These are phyloP conservation scores for Cantharis rustica DNA, from an alignment of 2,888 invertebrate species.

Conservation along the genomic window DNA sequence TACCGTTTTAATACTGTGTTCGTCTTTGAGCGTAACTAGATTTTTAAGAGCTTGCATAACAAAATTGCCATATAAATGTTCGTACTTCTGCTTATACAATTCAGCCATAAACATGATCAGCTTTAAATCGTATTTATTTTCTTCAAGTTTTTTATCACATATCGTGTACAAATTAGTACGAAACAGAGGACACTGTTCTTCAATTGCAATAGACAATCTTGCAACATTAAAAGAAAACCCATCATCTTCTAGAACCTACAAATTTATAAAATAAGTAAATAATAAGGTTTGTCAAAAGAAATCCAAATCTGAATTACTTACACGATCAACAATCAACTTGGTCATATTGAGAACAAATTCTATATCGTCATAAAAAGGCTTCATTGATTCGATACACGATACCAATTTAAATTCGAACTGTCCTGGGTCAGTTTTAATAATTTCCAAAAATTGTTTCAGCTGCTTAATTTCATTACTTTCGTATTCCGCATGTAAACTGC, in stretches of 20 bases:
- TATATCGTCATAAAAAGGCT: constrained; percentile 67
- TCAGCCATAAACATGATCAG: constrained; percentile 86
- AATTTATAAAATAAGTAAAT: constrained; percentile 21
- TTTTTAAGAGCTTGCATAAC: constrained; percentile 71
- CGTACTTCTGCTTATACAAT: constrained; percentile 76
- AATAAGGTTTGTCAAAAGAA: neutral
- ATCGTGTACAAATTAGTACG: constrained; percentile 66
- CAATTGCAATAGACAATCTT: constrained; percentile 77
- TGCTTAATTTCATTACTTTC: constrained; percentile 56
- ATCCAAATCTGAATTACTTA: constrained; percentile 41
- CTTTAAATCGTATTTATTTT: constrained; percentile 64
- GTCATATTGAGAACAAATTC: constrained; percentile 66
- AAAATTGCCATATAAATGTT: constrained; percentile 68
- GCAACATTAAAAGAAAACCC: constrained; percentile 91
- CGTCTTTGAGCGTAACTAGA: constrained; percentile 68
- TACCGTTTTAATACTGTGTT: constrained; percentile 79
- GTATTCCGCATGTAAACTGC: constrained; percentile 5
- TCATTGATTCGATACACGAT: constrained; percentile 71
- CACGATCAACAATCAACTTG: constrained; percentile 71
- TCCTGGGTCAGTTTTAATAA: constrained; percentile 78
- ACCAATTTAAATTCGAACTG: constrained; percentile 74
- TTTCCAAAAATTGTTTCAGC: constrained; percentile 64
- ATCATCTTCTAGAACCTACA: constrained; percentile 77
- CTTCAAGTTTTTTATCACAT: constrained; percentile 56
- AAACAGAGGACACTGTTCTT: constrained; percentile 63